Percentiles rank a stretch among this genome's conserved stretches.
These are phyloP conservation scores for Anseranas semipalmata DNA, from an alignment of 2,113 vertebrate species.

Conservation along the genomic window DNA sequence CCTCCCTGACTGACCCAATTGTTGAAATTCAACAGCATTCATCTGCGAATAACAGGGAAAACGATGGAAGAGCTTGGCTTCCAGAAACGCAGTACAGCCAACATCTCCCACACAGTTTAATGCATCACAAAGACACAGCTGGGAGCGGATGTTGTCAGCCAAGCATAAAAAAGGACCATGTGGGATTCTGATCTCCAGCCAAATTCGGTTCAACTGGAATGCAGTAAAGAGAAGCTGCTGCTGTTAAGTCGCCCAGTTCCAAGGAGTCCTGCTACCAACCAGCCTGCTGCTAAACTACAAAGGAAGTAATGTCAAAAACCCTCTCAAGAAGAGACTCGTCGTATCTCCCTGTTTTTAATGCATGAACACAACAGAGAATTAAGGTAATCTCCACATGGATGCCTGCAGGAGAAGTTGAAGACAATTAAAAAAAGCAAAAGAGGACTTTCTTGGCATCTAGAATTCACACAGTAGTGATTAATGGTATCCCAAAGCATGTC, in stretches of 20 bases:
- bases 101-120: constrained; percentile 51
- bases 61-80: constrained; percentile 5
- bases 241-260: background rate
- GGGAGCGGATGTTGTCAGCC: constrained; percentile 50
- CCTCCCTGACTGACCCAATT: background rate
- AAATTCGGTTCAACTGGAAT: constrained; percentile 27
- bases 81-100: constrained; percentile 30
- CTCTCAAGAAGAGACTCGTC: background rate
- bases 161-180: constrained; percentile 48
- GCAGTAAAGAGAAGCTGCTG: background rate
- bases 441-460: background rate
- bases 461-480: background rate
- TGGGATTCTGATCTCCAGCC: constrained; percentile 49
- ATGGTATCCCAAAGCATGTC: background rate
- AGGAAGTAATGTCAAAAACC: background rate
- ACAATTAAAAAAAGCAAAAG: background rate
- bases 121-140: constrained; percentile 58
- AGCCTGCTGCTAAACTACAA: background rate
- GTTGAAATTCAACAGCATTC: constrained; percentile 48
- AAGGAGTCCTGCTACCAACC: background rate
- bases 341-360: background rate
- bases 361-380: background rate
- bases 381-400: background rate
- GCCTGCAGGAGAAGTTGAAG: background rate
- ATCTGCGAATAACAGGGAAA: constrained; percentile 35